Evolutionary conservation across 2,888 invertebrate genomes (phyloP).

Genomic region (Lacanobia oleracea): DNA sequence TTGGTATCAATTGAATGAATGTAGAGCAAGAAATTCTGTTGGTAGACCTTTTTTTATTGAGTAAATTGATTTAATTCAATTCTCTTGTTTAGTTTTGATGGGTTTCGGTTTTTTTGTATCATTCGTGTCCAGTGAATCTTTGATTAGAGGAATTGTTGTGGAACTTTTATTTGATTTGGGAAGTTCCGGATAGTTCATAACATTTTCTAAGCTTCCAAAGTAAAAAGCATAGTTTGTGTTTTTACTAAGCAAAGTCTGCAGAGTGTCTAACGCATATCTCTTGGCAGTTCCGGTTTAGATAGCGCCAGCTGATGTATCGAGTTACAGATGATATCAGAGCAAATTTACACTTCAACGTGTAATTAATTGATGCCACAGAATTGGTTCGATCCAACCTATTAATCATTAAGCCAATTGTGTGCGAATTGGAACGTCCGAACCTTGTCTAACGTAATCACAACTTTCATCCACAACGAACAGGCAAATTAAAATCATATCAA

Average conservation of each 20-base stretch:
- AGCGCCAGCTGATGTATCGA: slow-evolving; percentile 23
- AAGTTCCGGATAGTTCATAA: slow-evolving; percentile 32
- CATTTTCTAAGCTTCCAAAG: background rate
- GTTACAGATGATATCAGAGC: slow-evolving; percentile 32
- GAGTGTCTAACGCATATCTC: slow-evolving; percentile 10
- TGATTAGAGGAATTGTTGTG: background rate
- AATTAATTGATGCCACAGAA: slow-evolving; percentile 48
- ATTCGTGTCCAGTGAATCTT: slow-evolving; percentile 22
- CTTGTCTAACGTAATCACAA: slow-evolving; percentile 45
- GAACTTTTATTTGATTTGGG: slow-evolving; percentile 1
- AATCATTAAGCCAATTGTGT: slow-evolving; percentile 51
- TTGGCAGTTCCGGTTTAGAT: slow-evolving; percentile 40
- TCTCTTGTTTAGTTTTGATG: slow-evolving; percentile 58
- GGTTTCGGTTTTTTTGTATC: slow-evolving; percentile 26
- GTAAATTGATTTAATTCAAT: slow-evolving; percentile 59
- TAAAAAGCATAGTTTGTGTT: background rate
- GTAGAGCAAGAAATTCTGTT: slow-evolving; percentile 70
- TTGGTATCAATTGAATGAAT: slow-evolving; percentile 75
- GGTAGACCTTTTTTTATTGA: slow-evolving; percentile 46
- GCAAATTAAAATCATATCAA: slow-evolving; percentile 59
- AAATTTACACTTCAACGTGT: slow-evolving; percentile 49
- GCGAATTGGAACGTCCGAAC: slow-evolving; percentile 52
- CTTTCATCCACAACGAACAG: slow-evolving; percentile 47
- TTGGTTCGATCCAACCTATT: slow-evolving; percentile 40
- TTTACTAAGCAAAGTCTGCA: slow-evolving; percentile 8